Base-by-base conservation (phyloP, 2,113 vertebrate genomes). In the Clinocottus analis region DNA sequence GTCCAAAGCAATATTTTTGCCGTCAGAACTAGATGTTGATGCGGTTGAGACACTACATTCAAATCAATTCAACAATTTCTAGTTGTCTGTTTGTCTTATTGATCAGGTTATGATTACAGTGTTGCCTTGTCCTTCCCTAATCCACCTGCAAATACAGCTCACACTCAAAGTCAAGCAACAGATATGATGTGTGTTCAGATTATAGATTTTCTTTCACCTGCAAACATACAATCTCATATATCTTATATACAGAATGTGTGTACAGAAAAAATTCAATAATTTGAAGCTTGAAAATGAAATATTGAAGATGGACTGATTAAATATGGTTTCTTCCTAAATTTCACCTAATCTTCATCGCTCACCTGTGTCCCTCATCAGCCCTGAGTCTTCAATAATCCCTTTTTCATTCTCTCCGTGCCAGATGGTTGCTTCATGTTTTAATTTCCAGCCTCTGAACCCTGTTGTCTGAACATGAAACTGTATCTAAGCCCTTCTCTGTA, bases 81-180 rank as follows among this genome's bases (percentile, higher is more conserved):
- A 27, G 21, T 19, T 13, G 2, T 31, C 31, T 60, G 31, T 73
- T 59, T n/a, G 41, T 3, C 3, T 51, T 59, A 59, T 65, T 58
- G 60, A 72, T 72, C n/a, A n/a, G 59, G 4, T 27, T 61, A 29
- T 72, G 17, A 63, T 41, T 5, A 39, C 45, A 35, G 27, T 27
- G 65, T 29, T 27, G 29, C 12, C 27, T 12, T 7, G 17, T 31
- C 25, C 31, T 31, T 31, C n/a, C n/a, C n/a, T n/a, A n/a, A n/a
- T n/a, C n/a, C n/a, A n/a, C n/a, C n/a, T n/a, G n/a, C n/a, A n/a
- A n/a, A n/a, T n/a, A n/a, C n/a, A n/a, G n/a, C n/a, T n/a, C n/a
- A n/a, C n/a, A n/a, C n/a, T n/a, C n/a, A n/a, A n/a, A n/a, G n/a
- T n/a, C n/a, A n/a, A 5, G 31, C 31, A 31, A 31, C 43, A 55